A percentile compares a stretch with the other conserved stretches of the same genome.
Evolutionary conservation across 2,113 vertebrate species (phyloP).

Genomic region (Melanocharis versteri): DNA sequence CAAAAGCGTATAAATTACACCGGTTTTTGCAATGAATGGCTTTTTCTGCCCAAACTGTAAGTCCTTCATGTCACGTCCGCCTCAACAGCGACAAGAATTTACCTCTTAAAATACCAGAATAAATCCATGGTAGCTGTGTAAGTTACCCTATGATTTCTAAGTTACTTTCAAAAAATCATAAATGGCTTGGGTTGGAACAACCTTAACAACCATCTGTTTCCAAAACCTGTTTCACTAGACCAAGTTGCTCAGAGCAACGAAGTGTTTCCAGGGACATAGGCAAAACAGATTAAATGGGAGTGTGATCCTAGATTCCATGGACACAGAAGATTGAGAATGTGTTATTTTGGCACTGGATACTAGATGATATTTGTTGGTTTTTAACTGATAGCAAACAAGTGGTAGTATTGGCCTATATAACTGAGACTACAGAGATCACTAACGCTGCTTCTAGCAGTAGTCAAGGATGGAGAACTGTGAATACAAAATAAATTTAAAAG

Average conservation of each 20-base stretch:
- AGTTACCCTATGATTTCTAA: neutral
- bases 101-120: neutral
- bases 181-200: neutral
- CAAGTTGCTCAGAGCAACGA: neutral
- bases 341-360: neutral
- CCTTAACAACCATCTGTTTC: neutral
- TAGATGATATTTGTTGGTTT: neutral
- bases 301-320: neutral
- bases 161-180: neutral
- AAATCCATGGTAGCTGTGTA: neutral
- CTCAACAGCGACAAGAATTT: too few species aligned
- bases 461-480: neutral
- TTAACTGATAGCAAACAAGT: neutral
- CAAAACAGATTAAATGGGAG: neutral
- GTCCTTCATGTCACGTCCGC: too few species aligned
- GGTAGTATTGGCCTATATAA: neutral
- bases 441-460: neutral
- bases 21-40: too few species aligned
- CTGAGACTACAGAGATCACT: neutral
- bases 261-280: neutral
- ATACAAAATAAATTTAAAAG: neutral
- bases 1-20: too few species aligned
- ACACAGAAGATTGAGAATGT: neutral
- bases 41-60: too few species aligned
- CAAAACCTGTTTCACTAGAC: neutral